Percentiles rank a stretch among this genome's conserved stretches.
phyloP scores from a whole-genome alignment of 2,888 invertebrate species.

The Caenorhabditis sp. region DNA sequence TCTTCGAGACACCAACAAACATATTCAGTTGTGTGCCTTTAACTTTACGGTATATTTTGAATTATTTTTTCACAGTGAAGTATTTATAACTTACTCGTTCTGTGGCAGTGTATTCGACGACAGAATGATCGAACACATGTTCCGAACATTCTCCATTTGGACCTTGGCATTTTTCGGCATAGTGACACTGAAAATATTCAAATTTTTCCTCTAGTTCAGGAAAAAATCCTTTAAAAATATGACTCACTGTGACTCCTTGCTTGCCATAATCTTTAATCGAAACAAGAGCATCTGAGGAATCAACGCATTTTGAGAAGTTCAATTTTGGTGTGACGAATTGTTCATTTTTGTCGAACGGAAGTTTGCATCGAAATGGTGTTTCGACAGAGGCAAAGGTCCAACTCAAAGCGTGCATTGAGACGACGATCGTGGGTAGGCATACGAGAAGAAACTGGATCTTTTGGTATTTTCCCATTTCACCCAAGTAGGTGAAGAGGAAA shows the following conservation, averaged over 20 bases:
- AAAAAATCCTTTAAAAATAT: too few relatives aligned
- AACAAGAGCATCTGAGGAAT: conserved; percentile 24
- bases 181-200: conserved; percentile 38
- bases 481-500: conserved; percentile 67
- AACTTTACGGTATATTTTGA: too few relatives aligned
- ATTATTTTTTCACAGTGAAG: too few relatives aligned
- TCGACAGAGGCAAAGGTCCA: conserved; percentile 70
- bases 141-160: conserved; percentile 33
- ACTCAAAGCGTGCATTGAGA: conserved; percentile 70
- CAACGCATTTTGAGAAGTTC: conserved; percentile 45
- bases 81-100: conserved; percentile 39
- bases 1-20: too few relatives aligned
- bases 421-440: conserved; percentile 68
- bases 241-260: conserved; percentile 37
- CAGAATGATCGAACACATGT: conserved; percentile 61
- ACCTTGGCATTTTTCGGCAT: conserved; percentile 21
- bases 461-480: conserved; percentile 68
- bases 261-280: conserved; percentile 17
- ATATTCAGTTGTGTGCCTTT: too few relatives aligned
- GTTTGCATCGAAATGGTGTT: conserved; percentile 60
- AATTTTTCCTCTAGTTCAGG: not conserved
- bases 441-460: conserved; percentile 69
- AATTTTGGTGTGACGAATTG: conserved; percentile 40
- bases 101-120: conserved; percentile 61
- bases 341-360: conserved; percentile 42